Percentiles rank a stretch among this genome's conserved stretches.
These are phyloP conservation scores for Ceratosolen solmsi DNA, from an alignment of 1,140 invertebrate genomes.

Conservation along the genomic window DNA sequence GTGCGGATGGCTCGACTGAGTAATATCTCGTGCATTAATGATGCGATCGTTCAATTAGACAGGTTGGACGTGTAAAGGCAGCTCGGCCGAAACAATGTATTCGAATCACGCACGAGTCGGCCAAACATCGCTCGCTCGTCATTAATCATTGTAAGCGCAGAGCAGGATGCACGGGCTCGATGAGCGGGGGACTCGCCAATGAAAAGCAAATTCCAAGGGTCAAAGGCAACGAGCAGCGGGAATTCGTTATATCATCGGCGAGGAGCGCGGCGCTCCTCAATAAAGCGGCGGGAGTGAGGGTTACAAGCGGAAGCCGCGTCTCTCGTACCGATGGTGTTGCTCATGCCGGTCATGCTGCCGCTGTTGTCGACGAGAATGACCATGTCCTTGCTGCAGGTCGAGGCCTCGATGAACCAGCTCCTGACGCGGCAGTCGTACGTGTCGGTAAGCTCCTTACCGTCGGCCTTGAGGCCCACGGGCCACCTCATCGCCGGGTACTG, in stretches of 20 bases:
- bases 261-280: not conserved
- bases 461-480: slow-evolving; percentile 61
- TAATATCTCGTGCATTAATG: not conserved
- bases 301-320: not conserved
- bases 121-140: not conserved
- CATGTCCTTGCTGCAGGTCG: slow-evolving; percentile 97
- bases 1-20: too few species aligned
- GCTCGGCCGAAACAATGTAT: not conserved
- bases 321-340: slow-evolving; percentile 81
- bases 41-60: not conserved
- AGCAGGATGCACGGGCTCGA: too few species aligned
- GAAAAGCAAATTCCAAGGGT: not conserved
- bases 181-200: not conserved
- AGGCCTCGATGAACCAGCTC: slow-evolving; percentile 97
- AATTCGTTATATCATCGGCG: not conserved
- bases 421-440: slow-evolving; percentile 89
- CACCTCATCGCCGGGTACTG: slow-evolving; percentile 86
- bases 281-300: not conserved
- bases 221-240: not conserved
- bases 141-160: not conserved
- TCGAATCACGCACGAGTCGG: not conserved
- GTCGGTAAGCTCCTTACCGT: slow-evolving; percentile 74
- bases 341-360: slow-evolving; percentile 97
- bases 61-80: not conserved
- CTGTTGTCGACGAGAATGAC: slow-evolving; percentile 95